Conservation (phyloP, 2,888 invertebrate genomes). For the Sabatieria punctata region DNA sequence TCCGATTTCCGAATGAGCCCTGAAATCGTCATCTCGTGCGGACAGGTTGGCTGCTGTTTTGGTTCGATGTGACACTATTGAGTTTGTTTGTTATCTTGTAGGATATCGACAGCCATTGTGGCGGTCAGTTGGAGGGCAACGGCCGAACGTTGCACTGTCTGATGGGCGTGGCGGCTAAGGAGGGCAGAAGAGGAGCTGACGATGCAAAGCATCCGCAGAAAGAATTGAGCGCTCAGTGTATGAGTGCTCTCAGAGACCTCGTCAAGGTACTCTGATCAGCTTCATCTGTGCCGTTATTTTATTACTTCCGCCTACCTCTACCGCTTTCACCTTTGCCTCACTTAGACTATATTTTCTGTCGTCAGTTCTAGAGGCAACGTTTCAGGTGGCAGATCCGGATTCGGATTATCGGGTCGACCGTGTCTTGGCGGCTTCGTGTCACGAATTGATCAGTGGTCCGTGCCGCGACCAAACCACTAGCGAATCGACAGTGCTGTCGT, state of each 20-base stretch:
- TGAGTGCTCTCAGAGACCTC: background rate
- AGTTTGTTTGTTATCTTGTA: conserved; percentile 17
- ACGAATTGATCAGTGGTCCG: conserved; percentile 19
- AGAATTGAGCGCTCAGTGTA: background rate
- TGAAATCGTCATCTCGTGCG: conserved; percentile 70
- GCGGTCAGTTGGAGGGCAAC: conserved; percentile 45
- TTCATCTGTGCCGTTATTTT: background rate
- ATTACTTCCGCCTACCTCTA: background rate
- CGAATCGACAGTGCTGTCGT: conserved; percentile 51
- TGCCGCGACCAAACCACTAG: background rate
- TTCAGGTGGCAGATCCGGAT: conserved; percentile 65
- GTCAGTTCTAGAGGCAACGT: background rate
- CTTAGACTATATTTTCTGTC: background rate
- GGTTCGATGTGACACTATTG: no score
- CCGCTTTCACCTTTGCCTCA: background rate
- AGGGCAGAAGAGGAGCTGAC: conserved; percentile 41
- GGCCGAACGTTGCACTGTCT: conserved; percentile 86
- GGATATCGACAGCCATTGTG: conserved; percentile 61
- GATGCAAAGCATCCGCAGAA: background rate
- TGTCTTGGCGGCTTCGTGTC: conserved; percentile 24
- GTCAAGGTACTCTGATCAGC: background rate
- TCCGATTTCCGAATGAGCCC: conserved; percentile 83
- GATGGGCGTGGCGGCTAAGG: conserved; percentile 43
- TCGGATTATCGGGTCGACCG: conserved; percentile 81
- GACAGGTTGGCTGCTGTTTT: conserved; percentile 37